phyloP scores from a whole-genome alignment of 2,113 vertebrate genomes.

The Machaerirhynchus nigripectus region DNA sequence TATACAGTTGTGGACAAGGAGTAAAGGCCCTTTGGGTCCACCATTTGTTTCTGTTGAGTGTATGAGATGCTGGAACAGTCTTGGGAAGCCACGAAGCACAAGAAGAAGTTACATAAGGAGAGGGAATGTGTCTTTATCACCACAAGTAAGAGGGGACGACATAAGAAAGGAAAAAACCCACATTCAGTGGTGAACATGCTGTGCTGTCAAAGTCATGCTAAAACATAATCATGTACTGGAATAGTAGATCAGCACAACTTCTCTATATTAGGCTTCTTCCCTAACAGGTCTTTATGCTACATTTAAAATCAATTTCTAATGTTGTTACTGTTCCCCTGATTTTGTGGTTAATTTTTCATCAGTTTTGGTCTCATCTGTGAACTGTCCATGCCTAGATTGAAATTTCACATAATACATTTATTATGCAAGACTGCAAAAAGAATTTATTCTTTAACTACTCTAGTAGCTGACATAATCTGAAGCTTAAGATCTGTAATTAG shows the following conservation, averaged over 20 bases:
- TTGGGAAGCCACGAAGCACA: background rate
- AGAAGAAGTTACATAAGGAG: background rate
- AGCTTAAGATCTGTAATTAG: background rate
- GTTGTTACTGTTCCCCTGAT: background rate
- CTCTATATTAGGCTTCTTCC: background rate
- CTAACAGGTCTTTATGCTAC: background rate
- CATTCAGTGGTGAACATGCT: background rate
- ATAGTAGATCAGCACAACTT: background rate
- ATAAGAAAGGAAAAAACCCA: background rate
- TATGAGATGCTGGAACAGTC: background rate
- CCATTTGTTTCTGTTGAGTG: background rate
- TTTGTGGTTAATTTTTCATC: background rate
- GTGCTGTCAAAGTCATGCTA: background rate
- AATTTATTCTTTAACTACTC: background rate
- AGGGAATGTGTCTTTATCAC: background rate
- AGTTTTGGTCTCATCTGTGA: background rate
- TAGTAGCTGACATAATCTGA: background rate
- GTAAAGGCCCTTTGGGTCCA: background rate
- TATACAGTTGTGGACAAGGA: background rate
- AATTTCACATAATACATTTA: background rate
- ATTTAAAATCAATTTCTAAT: background rate
- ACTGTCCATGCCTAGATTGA: background rate
- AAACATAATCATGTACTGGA: background rate
- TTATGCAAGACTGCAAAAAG: background rate
- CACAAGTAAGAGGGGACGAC: background rate